Evolutionary conservation across 1,140 invertebrate genomes (phyloP), one percentile per base, ranked within the genome.

Genomic region (Anoplolepis gracilipes): DNA sequence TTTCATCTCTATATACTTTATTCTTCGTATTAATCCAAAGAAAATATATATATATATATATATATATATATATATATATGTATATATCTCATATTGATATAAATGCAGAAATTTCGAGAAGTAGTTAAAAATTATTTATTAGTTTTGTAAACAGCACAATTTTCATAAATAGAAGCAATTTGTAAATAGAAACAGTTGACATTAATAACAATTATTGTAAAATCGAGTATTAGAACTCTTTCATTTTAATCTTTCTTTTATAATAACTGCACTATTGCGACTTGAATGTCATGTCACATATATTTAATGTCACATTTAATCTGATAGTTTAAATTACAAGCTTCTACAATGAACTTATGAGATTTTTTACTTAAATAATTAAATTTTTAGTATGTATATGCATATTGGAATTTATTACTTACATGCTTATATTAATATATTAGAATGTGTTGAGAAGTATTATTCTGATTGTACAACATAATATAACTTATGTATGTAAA

Each of bases 251-350:
- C 22, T 30, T 8, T n/a, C n/a, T n/a, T 55, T 79, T 79, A 64
- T 16, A 79, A 53, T 53, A 67, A 46, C 28, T 78, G 7, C 33
- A 65, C 49, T 67, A 55, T 39, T 46, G 22, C 8, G 13, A 13
- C 16, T 79, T 79, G 22, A 69, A 55, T 39, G 49, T 67, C 22
- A 39, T 53, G 67, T 78, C 28, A 28, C 13, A 42, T 67, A 67
- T 55, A 69, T 79, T 77, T 49, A 55, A 67, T 49, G 8, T 53
- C 76, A 65, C 0, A 79, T 28, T 8, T 79, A 79, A 79, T 42
- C 19, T 46, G n/a, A 25, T 30, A 65, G 36, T 39, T 46, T 16
- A 53, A 25, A 79, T 6, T 55, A 36, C 28, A 78, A 55, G 22
- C 22, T 79, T 55, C 30, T 67, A 67, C 22, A 79, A 55, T 36